Percentiles rank a stretch among this genome's conserved stretches.
Evolutionary conservation across 2,888 invertebrate species (phyloP).

Genomic region (Apamea crenata): DNA sequence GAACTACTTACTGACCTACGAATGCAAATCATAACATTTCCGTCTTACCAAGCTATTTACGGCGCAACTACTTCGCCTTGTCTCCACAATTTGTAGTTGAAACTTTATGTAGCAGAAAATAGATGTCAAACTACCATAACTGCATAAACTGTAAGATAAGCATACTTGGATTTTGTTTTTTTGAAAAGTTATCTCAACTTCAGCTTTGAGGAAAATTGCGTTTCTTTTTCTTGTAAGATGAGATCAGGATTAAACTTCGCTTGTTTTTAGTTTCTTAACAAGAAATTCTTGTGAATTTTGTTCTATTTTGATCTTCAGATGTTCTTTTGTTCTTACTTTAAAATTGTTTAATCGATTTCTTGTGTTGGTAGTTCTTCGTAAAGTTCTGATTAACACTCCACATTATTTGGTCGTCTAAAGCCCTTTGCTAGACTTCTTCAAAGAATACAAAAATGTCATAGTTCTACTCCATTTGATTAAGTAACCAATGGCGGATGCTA

Average conservation of each 20-base stretch:
- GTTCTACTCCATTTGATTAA: not conserved
- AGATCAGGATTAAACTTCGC: slow-evolving; percentile 14
- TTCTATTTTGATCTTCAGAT: slow-evolving; percentile 20
- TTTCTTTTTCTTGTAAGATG: slow-evolving; percentile 29
- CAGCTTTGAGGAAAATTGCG: slow-evolving; percentile 42
- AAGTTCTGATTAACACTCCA: not conserved
- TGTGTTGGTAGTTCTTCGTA: not conserved
- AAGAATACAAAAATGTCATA: not conserved
- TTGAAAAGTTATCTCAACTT: slow-evolving; percentile 25
- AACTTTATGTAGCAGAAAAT: slow-evolving; percentile 31
- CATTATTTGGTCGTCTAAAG: too few species aligned
- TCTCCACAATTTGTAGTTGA: slow-evolving; percentile 21
- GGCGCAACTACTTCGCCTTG: slow-evolving; percentile 60
- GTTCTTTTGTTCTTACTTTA: slow-evolving; percentile 22
- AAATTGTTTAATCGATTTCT: slow-evolving; percentile 14
- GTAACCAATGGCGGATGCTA: not conserved
- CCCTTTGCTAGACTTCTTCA: not conserved
- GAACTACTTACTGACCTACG: slow-evolving; percentile 74
- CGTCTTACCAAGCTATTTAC: slow-evolving; percentile 74
- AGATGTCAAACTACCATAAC: slow-evolving; percentile 36
- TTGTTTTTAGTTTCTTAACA: slow-evolving; percentile 33
- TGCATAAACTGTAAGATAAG: slow-evolving; percentile 28
- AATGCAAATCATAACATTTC: slow-evolving; percentile 79
- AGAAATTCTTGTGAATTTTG: slow-evolving; percentile 22
- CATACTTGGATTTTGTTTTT: slow-evolving; percentile 13